These are phyloP conservation scores for Dendrocincla fuliginosa DNA, from an alignment of 2,797 vertebrate species.

Conservation along the genomic window DNA sequence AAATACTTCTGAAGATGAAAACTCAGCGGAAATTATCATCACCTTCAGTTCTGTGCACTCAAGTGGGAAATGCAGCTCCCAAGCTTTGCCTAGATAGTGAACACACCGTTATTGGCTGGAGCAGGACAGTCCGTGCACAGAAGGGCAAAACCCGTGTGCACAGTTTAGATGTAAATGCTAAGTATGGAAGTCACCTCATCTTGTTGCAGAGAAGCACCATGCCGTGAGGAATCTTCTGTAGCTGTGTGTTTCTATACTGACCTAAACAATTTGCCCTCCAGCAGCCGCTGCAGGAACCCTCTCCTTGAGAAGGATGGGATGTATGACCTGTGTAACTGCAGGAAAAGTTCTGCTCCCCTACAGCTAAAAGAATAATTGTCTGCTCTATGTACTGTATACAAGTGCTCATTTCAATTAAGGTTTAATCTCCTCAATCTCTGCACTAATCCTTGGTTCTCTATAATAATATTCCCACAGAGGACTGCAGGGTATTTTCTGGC, in stretches of 20 bases:
- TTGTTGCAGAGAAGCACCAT: background rate
- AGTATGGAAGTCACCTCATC: background rate
- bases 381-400: background rate
- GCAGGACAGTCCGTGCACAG: background rate
- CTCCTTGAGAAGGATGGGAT: background rate
- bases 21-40: background rate
- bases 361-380: background rate
- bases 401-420: conserved; percentile 30
- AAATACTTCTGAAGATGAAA: background rate
- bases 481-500: background rate
- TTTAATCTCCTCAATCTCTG: conserved; percentile 25
- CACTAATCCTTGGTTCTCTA: background rate
- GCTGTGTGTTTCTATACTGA: background rate
- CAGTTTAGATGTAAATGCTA: background rate
- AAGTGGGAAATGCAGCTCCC: background rate
- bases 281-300: background rate
- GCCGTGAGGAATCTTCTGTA: background rate
- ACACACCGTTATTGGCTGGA: background rate
- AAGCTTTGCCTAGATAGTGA: background rate
- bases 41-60: background rate
- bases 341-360: background rate
- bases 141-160: fast-evolving
- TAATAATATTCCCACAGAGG: background rate
- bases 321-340: background rate
- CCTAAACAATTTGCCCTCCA: background rate